A percentile compares a stretch with the other conserved stretches of the same genome.
Conservation (phyloP, 2,113 vertebrate genomes). For the Caranx ignobilis region DNA sequence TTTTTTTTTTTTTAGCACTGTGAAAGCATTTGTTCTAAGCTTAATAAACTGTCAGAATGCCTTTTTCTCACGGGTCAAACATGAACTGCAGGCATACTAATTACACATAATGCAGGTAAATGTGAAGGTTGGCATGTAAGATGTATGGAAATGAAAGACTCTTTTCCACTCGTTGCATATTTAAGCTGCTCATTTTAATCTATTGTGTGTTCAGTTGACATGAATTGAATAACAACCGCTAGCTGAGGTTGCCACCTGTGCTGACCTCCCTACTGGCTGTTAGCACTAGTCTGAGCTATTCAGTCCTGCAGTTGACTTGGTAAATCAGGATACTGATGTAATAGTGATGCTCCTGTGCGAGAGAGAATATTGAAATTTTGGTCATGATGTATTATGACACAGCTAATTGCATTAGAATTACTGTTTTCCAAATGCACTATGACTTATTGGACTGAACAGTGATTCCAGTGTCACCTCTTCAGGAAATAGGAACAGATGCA, state of each 20-base stretch:
- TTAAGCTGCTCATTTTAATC: not conserved
- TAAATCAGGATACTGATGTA: not conserved
- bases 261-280: not conserved
- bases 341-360: not conserved
- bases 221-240: not conserved
- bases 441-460: not conserved
- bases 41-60: conserved; percentile 13
- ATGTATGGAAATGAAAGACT: not conserved
- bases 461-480: not conserved
- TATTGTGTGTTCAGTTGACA: conserved; percentile 2
- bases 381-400: conserved; percentile 6
- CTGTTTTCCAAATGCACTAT: not conserved
- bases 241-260: not conserved
- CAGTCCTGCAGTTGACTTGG: not conserved
- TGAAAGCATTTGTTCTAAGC: conserved; percentile 25
- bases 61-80: conserved; percentile 17
- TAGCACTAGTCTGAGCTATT: not conserved
- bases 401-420: not conserved
- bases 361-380: not conserved
- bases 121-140: not conserved
- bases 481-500: not conserved
- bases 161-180: not conserved
- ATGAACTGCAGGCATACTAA: conserved; percentile 4
- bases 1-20: conserved; percentile 19
- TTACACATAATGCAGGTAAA: conserved; percentile 16